A percentile compares a stretch with the other conserved stretches of the same genome.
phyloP scores from a whole-genome alignment of 2,113 vertebrate genomes.

The Alosa alosa region DNA sequence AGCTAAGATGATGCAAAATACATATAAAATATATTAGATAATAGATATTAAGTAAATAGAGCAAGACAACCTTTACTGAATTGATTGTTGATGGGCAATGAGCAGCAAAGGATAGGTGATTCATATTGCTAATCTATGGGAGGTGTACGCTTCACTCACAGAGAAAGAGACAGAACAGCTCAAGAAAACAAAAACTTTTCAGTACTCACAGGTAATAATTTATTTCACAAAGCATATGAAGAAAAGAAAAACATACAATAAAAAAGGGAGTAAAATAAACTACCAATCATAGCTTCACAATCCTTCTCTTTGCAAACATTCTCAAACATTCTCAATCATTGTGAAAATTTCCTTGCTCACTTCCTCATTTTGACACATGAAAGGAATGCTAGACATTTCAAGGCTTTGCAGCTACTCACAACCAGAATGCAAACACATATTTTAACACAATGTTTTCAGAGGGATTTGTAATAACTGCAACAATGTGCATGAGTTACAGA shows the following conservation, averaged over 20 bases:
- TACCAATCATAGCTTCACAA: background rate
- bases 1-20: background rate
- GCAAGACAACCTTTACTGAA: background rate
- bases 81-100: background rate
- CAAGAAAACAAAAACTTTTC: background rate
- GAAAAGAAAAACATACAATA: background rate
- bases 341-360: background rate
- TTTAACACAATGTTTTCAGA: background rate
- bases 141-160: background rate
- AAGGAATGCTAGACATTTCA: background rate
- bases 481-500: background rate
- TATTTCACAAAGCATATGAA: background rate
- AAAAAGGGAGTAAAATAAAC: background rate
- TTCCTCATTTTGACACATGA: background rate
- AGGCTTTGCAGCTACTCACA: background rate
- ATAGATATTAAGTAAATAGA: background rate
- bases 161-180: background rate
- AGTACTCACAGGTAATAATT: background rate
- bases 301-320: background rate
- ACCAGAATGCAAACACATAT: background rate
- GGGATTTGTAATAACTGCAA: background rate
- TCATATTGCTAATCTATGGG: background rate
- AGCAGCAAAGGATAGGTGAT: background rate
- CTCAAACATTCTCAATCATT: background rate
- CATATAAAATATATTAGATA: background rate